phyloP scores from a whole-genome alignment of 2,888 invertebrate species.

The Epinotia brunnichana region DNA sequence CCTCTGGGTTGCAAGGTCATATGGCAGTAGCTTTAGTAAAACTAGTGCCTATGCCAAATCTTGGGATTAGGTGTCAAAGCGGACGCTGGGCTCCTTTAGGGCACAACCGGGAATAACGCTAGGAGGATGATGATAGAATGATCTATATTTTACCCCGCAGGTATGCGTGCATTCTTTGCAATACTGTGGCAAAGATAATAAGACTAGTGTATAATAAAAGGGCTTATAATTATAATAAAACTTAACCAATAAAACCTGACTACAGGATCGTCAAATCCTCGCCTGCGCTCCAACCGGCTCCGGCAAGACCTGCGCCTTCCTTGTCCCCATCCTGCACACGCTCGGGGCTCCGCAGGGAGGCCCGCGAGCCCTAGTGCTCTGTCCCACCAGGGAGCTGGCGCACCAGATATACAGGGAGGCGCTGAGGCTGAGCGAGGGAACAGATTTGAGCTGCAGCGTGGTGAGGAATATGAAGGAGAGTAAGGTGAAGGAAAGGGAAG shows the following conservation, averaged over 20 bases:
- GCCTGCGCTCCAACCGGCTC: constrained; percentile 99
- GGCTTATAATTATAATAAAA: too few relatives aligned
- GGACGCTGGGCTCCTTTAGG: too few relatives aligned
- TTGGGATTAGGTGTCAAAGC: too few relatives aligned
- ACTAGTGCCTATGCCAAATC: too few relatives aligned
- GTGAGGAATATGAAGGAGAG: constrained; percentile 91
- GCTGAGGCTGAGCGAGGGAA: constrained; percentile 88
- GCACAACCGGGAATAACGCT: too few relatives aligned
- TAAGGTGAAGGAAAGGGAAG: constrained; percentile 87
- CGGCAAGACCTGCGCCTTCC: constrained; percentile 98
- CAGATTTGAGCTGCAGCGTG: constrained; percentile 89
- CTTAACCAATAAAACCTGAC: not conserved
- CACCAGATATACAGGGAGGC: constrained; percentile 95
- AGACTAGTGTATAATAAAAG: too few relatives aligned
- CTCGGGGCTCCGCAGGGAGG: constrained; percentile 89
- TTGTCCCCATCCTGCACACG: constrained; percentile 92
- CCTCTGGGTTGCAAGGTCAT: too few relatives aligned
- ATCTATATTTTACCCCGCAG: too few relatives aligned
- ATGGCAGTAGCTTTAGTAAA: too few relatives aligned
- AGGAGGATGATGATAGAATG: too few relatives aligned
- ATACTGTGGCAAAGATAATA: too few relatives aligned
- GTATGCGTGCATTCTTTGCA: too few relatives aligned
- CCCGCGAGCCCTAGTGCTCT: constrained; percentile 93
- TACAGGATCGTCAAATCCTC: constrained; percentile 90
- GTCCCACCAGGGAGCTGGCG: constrained; percentile 97